These are phyloP conservation scores for Gasterosteus aculeatus DNA, from an alignment of 2,113 vertebrate species.

Conservation along the genomic window DNA sequence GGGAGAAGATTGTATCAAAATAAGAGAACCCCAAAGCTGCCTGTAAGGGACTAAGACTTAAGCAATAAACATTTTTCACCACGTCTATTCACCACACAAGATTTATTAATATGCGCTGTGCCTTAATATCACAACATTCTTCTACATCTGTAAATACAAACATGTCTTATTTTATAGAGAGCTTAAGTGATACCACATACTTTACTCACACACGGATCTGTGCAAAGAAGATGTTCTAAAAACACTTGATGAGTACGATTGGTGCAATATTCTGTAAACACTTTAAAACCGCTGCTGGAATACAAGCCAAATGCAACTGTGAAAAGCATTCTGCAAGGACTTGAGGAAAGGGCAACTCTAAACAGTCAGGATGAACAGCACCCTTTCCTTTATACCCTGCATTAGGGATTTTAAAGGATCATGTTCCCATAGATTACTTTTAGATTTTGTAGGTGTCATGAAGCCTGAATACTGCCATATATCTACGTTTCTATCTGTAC, in stretches of 20 bases:
- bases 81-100: conserved; percentile 26
- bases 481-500: conserved; percentile 22
- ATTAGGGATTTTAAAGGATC: conserved; percentile 1
- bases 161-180: conserved; percentile 35
- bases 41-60: background rate
- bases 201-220: conserved; percentile 13
- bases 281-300: conserved; percentile 50
- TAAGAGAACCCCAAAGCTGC: conserved; percentile 24
- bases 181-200: conserved; percentile 34
- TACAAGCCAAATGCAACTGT: conserved; percentile 66
- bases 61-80: conserved; percentile 35
- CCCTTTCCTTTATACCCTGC: background rate
- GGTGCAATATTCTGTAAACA: conserved; percentile 42
- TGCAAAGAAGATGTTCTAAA: conserved; percentile 11
- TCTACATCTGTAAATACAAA: conserved; percentile 54
- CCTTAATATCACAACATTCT: conserved; percentile 43
- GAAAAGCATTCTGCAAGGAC: conserved; percentile 49
- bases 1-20: conserved; percentile 23
- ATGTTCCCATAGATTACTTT: background rate
- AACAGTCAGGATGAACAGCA: conserved; percentile 6
- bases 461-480: conserved; percentile 17
- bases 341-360: background rate
- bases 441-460: background rate
- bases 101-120: conserved; percentile 32
- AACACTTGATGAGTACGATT: conserved; percentile 22